Percentiles rank a stretch among this genome's conserved stretches.
Evolutionary conservation across 2,113 vertebrate genomes (phyloP).

Genomic region (Cyanoliseus patagonus): DNA sequence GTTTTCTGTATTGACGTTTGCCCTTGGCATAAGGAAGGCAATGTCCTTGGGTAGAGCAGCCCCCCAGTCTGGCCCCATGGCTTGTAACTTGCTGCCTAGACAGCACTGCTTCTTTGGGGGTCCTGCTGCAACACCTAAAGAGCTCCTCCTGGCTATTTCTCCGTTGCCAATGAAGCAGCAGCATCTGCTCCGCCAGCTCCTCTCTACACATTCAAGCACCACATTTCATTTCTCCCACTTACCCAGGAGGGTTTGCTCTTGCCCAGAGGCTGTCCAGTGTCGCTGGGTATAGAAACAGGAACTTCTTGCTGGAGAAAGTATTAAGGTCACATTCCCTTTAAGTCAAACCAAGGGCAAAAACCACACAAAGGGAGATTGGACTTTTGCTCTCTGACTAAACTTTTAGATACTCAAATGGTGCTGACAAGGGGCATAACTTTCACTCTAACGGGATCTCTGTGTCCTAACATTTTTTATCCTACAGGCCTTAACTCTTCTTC

Average conservation of each 20-base stretch:
- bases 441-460: background rate
- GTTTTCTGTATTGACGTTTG: constrained; percentile 55
- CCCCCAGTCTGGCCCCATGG: rapidly evolving
- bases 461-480: background rate
- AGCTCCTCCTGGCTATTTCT: background rate
- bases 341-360: background rate
- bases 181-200: rapidly evolving
- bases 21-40: constrained; percentile 21
- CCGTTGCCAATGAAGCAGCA: background rate
- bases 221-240: background rate
- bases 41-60: background rate
- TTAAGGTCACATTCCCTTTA: background rate
- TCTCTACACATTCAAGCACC: background rate
- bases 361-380: background rate
- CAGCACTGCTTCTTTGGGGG: background rate
- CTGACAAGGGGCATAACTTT: background rate
- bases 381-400: background rate
- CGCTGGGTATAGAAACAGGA: rapidly evolving
- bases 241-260: background rate
- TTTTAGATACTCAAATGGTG: background rate
- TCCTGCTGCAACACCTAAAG: background rate
- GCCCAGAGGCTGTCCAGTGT: background rate
- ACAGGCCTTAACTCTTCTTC: background rate
- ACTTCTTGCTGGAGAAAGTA: background rate
- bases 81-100: background rate